Conservation (phyloP, 1,140 invertebrate genomes). For the Trichomalopsis sarcophagae region DNA sequence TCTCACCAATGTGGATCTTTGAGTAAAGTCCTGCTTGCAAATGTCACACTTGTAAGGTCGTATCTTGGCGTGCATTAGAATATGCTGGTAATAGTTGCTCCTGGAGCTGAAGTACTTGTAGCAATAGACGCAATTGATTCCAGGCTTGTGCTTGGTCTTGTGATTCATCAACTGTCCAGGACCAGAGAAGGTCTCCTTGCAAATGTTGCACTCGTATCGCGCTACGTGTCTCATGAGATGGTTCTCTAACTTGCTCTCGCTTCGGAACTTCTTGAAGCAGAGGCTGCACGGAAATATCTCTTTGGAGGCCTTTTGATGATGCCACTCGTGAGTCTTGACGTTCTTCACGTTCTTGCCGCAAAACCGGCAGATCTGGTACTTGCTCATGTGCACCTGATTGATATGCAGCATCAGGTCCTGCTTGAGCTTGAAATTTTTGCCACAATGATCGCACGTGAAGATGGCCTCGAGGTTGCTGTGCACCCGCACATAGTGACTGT, state of each 20-base stretch:
- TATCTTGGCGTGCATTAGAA: constrained; percentile 80
- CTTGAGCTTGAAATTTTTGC: constrained; percentile 62
- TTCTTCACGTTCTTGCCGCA: constrained; percentile 60
- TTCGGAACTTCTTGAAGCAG: constrained; percentile 72
- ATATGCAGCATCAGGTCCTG: constrained; percentile 56
- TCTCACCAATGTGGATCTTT: constrained; percentile 60
- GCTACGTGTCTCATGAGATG: constrained; percentile 72
- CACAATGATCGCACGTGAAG: constrained; percentile 63
- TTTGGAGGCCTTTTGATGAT: constrained; percentile 54
- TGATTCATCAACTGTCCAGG: constrained; percentile 75
- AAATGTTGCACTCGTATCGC: constrained; percentile 52
- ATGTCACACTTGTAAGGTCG: constrained; percentile 78
- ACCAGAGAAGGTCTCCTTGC: constrained; percentile 67
- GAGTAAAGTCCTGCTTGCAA: constrained; percentile 64
- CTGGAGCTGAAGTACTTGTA: constrained; percentile 62
- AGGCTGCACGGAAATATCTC: constrained; percentile 67
- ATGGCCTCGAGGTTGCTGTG: constrained; percentile 56
- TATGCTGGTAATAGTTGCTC: constrained; percentile 72
- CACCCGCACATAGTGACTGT: constrained; percentile 71
- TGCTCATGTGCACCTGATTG: constrained; percentile 59
- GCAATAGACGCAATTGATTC: constrained; percentile 76
- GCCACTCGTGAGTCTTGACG: constrained; percentile 59
- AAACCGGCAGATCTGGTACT: constrained; percentile 54
- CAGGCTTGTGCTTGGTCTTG: constrained; percentile 74
- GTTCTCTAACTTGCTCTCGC: constrained; percentile 65